Conservation (phyloP, 2,888 invertebrate species). For the Oscheius sp. region DNA sequence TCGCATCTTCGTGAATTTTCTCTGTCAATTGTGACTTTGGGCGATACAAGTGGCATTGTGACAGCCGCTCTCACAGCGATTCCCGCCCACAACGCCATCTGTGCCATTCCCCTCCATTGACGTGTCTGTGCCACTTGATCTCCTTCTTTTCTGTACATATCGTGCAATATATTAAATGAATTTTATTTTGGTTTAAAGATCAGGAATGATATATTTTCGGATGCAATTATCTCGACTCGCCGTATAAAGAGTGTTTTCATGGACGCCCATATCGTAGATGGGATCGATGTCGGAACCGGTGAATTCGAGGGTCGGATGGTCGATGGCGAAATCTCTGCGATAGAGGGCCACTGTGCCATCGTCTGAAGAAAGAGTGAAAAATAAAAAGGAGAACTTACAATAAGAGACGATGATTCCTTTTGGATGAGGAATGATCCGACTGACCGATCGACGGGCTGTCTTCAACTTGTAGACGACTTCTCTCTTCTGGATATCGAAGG, state of each 20-base stretch:
- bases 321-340: conserved; percentile 7
- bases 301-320: conserved; percentile 75
- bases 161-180: conserved; percentile 10
- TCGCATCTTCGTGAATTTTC: conserved; percentile 26
- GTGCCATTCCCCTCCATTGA: conserved; percentile 17
- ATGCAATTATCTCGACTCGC: conserved; percentile 80
- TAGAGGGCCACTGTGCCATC: conserved; percentile 80
- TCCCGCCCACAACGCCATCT: conserved; percentile 33
- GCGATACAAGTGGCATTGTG: conserved; percentile 29
- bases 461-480: conserved; percentile 35
- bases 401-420: conserved; percentile 78
- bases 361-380: conserved; percentile 63
- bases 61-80: conserved; percentile 31
- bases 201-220: conserved; percentile 77
- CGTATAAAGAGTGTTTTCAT: conserved; percentile 78
- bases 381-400: conserved; percentile 72
- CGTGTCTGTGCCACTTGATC: not conserved
- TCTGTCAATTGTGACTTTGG: conserved; percentile 26
- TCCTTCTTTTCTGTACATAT: conserved; percentile 11
- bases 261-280: conserved; percentile 79
- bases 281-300: conserved; percentile 81
- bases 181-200: not conserved
- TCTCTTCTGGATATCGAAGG: conserved; percentile 38
- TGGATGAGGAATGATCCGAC: conserved; percentile 77
- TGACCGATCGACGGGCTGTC: conserved; percentile 73